These are phyloP conservation scores for Tychaedon coryphoeus DNA, from an alignment of 2,113 vertebrate genomes.

Conservation along the genomic window DNA sequence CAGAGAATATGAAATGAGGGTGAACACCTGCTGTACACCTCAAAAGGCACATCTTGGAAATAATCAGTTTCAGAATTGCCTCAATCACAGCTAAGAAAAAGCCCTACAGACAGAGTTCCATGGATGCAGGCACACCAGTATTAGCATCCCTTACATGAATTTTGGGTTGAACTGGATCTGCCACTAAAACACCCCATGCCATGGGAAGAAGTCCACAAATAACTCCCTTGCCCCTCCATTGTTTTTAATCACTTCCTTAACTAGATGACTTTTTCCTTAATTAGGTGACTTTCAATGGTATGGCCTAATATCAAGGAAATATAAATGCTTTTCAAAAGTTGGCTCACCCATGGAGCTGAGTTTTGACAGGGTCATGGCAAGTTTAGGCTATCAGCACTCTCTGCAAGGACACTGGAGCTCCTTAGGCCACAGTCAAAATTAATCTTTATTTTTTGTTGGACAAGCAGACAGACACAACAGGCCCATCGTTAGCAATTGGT, in stretches of 20 bases:
- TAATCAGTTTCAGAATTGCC: not conserved
- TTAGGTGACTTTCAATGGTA: not conserved
- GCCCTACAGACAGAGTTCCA: not conserved
- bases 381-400: not conserved
- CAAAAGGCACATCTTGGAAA: not conserved
- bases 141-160: not conserved
- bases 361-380: not conserved
- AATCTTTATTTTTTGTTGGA: not conserved
- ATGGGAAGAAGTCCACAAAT: not conserved
- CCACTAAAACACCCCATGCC: not conserved
- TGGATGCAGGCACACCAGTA: not conserved
- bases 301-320: not conserved
- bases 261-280: not conserved
- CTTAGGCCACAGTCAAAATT: not conserved
- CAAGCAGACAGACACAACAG: not conserved
- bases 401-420: not conserved
- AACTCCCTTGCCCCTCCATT: not conserved
- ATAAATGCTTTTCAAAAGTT: not conserved
- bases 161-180: not conserved
- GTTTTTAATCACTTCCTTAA: not conserved
- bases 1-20: not conserved
- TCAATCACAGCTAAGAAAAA: not conserved
- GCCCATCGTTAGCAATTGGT: accelerated
- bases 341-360: too few relatives aligned
- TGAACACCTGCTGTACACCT: not conserved